phyloP scores from a whole-genome alignment of 1,140 invertebrate genomes.

The Goniozus legneri region DNA sequence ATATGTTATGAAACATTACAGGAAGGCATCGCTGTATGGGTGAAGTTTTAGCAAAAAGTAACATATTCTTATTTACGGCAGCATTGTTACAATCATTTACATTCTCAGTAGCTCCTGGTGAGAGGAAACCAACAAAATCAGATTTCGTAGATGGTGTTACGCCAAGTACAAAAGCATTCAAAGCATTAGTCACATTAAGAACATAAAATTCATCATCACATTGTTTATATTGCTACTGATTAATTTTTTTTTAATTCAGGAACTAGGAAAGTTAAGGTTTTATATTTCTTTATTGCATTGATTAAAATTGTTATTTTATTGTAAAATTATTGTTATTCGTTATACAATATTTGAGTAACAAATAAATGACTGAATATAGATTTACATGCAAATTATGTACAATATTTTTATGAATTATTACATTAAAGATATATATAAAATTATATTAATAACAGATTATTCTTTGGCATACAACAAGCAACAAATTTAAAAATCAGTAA shows the following conservation, averaged over 20 bases:
- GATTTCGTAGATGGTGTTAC: constrained; percentile 71
- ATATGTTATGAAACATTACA: constrained; percentile 30
- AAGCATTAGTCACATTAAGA: constrained; percentile 61
- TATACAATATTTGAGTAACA: not conserved
- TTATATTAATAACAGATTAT: too few relatives aligned
- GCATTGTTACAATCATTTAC: constrained; percentile 75
- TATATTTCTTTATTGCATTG: not conserved
- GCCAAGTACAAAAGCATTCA: constrained; percentile 67
- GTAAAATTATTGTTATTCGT: not conserved
- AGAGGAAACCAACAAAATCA: constrained; percentile 58
- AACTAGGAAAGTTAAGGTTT: not conserved
- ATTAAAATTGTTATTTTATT: not conserved
- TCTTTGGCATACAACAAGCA: too few relatives aligned
- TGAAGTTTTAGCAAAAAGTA: constrained; percentile 77
- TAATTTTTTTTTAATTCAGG: not conserved
- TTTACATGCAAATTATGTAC: too few relatives aligned
- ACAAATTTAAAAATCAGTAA: too few relatives aligned
- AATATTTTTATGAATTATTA: too few relatives aligned
- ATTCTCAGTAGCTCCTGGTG: constrained; percentile 62
- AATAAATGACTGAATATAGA: not conserved
- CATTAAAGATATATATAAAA: too few relatives aligned
- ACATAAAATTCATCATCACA: constrained; percentile 17
- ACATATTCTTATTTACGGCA: constrained; percentile 80
- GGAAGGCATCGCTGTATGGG: constrained; percentile 82
- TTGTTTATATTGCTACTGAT: not conserved